These are phyloP conservation scores for Nipponacmea schrenckii DNA, from an alignment of 2,888 invertebrate species.

Conservation along the genomic window DNA sequence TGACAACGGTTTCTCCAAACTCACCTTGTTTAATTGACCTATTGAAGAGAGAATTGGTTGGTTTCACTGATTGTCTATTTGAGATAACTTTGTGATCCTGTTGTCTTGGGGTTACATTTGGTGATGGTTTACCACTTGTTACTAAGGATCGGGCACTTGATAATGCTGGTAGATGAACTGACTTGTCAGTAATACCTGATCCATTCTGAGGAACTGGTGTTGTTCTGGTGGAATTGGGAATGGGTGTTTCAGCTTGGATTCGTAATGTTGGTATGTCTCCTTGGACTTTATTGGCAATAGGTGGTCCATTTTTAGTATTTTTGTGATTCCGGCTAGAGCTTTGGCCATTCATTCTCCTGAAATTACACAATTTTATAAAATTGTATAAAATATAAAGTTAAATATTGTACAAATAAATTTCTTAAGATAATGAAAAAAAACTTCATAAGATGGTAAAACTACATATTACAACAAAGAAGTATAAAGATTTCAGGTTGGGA, in stretches of 20 bases:
- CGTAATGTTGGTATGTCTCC: slow-evolving; percentile 51
- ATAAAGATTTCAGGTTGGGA: no score
- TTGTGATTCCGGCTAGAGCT: slow-evolving; percentile 37
- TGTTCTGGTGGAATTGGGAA: slow-evolving; percentile 41
- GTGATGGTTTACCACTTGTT: slow-evolving; percentile 45
- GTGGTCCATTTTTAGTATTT: slow-evolving; percentile 13
- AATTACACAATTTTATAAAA: slow-evolving; percentile 15
- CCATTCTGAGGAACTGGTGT: slow-evolving; percentile 41
- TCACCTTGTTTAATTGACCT: no score
- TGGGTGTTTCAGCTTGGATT: slow-evolving; percentile 58
- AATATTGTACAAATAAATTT: no score
- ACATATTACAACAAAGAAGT: no score
- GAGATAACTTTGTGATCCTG: no score
- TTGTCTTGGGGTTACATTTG: slow-evolving; percentile 7
- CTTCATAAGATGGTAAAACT: no score
- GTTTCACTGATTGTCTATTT: no score
- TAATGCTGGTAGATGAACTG: slow-evolving; percentile 38
- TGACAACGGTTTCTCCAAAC: no score
- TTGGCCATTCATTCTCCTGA: slow-evolving; percentile 55
- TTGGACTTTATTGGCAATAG: slow-evolving; percentile 12
- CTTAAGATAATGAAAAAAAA: no score
- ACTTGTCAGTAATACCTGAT: slow-evolving; percentile 24
- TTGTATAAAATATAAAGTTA: no score
- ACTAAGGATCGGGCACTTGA: slow-evolving; percentile 37
- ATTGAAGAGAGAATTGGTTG: no score